These are phyloP conservation scores for Mamestra configurata DNA, from an alignment of 1,140 invertebrate species.

Conservation along the genomic window DNA sequence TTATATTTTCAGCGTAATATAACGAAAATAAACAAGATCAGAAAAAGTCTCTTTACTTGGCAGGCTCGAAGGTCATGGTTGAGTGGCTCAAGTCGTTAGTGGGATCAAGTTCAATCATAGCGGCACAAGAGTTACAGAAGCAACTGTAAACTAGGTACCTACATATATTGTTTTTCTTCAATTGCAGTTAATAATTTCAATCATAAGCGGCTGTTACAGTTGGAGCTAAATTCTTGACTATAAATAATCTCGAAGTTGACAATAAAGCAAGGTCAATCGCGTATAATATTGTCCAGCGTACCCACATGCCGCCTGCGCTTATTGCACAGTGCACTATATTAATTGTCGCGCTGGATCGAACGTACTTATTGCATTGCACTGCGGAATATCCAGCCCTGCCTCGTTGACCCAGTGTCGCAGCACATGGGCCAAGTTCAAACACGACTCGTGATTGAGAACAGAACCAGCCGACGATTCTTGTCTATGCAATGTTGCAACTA, in stretches of 20 bases:
- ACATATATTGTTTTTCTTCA: constrained; percentile 30
- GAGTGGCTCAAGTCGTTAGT: constrained; percentile 6
- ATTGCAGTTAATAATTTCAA: constrained; percentile 38
- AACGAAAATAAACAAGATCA: not conserved
- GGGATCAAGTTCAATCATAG: constrained; percentile 21
- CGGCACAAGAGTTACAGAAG: not conserved
- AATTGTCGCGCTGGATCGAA: constrained; percentile 57
- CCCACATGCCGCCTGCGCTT: constrained; percentile 29
- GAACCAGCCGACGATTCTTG: constrained; percentile 42
- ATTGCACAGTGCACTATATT: constrained; percentile 57
- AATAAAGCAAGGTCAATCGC: constrained; percentile 13
- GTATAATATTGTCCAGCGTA: not conserved
- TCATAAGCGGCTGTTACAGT: constrained; percentile 12
- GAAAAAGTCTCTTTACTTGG: constrained; percentile 1
- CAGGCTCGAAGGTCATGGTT: constrained; percentile 1
- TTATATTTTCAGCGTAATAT: constrained; percentile 4
- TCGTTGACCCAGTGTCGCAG: constrained; percentile 61
- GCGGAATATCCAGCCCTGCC: constrained; percentile 49
- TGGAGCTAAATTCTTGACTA: constrained; percentile 15
- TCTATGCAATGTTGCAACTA: constrained; percentile 60
- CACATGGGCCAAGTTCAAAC: constrained; percentile 62
- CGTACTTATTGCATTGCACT: constrained; percentile 40
- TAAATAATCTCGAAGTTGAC: constrained; percentile 19
- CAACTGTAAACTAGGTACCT: constrained; percentile 11
- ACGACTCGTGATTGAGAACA: constrained; percentile 50